Evolutionary conservation across 2,888 invertebrate species (phyloP), one percentile per base, ranked within the genome.

Genomic region (Epiblema foenella): DNA sequence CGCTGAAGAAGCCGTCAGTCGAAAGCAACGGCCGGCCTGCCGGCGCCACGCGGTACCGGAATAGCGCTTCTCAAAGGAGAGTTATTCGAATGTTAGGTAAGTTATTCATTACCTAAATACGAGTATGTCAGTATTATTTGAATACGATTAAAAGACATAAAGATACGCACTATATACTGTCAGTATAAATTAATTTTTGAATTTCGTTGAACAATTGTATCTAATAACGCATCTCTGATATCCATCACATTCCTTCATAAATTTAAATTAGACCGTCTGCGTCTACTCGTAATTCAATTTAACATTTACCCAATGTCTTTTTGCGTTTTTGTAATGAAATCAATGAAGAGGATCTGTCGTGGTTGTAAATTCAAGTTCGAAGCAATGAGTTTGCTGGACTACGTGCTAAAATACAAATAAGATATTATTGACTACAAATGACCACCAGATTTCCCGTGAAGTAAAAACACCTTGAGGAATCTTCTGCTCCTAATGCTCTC

Each of bases 81-180:
- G 97, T 97, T 75, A 96, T 97, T 78, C 94, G 96, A 84, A 97
- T 97, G 97, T 86, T 97, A 63, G 95, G 97, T 97, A 87, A 96
- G 96, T 94, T 76, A 18, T 51, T n/a, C 59, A 29, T 46, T 5
- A 17, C 33, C 12, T 56, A 18, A 52, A 72, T 67, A 68, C n/a
- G n/a, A n/a, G n/a, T 24, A 24, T 24, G 24, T 24, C 24, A 29
- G 64, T 46, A 57, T 11, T 20, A 49, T 29, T 62, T 51, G 51
- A 51, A 51, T 51, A 10, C 18, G 10, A 0, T 18, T 10, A 18
- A 18, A 18, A 9, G 51, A 51, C 10, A 17, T 51, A 2, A 17
- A 51, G 57, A 57, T 37, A 20, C 24, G 2, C 20, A 54, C 15
- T 17, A 56, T 52, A 15, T 9, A 12, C 8, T 8, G 9, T 11